Base-by-base conservation (phyloP, 2,888 invertebrate species). In the Thymelicus sylvestris region DNA sequence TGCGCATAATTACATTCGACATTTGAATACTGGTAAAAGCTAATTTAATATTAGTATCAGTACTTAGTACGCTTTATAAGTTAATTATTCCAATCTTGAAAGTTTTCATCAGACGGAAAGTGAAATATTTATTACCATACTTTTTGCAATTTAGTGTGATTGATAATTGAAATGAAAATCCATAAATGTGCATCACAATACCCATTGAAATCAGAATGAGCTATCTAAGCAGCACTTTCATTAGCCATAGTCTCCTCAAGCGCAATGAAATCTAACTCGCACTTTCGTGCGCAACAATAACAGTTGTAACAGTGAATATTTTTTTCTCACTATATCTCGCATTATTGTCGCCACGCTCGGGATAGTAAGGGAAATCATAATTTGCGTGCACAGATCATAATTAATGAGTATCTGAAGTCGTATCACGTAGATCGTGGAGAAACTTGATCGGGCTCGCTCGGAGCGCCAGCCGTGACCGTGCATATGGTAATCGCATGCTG, bases 381-480 rank as follows among this genome's bases (percentile, higher is more conserved):
- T 81, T 78, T 74, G 76, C 73, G 77, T 77, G 75, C 64, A 74
- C 55, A 66, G 65, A 67, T 64, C 62, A 76, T 77, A 76, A 77
- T 78, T 76, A 76, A 73, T 66, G 62, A 60, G 63, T 78, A 82
- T 83, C 77, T 76, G 73, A 73, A 89, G 77, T 86, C 85, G 72
- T 60, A 66, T 80, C 90, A 89, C 90, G 90, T 86, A 81, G 72
- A 66, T 68, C 72, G 79, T 74, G 78, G 89, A 83, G 90, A 90
- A 90, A 90, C 83, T 84, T 73, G 74, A 70, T 74, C 78, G 77
- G 71, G 64, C 78, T 75, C 73, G 71, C 70, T 73, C 64, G 10
- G 59, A 19, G 69, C 57, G 72, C 73, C 74, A 83, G 80, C 84
- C 87, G 85, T 89, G 88, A 86, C 86, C 80, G 81, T 73, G 78